Percentiles rank a stretch among this genome's conserved stretches.
phyloP scores from a whole-genome alignment of 2,113 vertebrate species.

The Brachionichthys hirsutus region DNA sequence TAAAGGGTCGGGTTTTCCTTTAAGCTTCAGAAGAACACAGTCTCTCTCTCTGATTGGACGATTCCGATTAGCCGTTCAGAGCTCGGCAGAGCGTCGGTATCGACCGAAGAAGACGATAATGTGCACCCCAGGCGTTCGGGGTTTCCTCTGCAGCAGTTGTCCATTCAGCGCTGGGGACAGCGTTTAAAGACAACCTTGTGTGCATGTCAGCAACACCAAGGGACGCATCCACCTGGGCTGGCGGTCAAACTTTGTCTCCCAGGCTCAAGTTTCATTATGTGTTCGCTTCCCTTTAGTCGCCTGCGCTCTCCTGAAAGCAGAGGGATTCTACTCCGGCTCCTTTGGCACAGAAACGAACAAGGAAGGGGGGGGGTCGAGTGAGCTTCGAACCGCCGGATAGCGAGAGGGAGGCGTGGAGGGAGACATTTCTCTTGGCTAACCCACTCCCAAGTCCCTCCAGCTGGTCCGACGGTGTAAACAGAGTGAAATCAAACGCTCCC shows the following conservation, averaged over 20 bases:
- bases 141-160: slow-evolving; percentile 26
- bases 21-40: too few relatives aligned
- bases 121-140: slow-evolving; percentile 43
- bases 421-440: slow-evolving; percentile 42
- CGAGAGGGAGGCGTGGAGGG: slow-evolving; percentile 4
- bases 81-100: not conserved
- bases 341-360: slow-evolving; percentile 10
- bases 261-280: slow-evolving; percentile 27
- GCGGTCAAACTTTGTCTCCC: not conserved
- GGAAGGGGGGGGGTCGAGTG: slow-evolving; percentile 20
- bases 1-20: too few relatives aligned
- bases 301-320: slow-evolving; percentile 36
- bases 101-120: slow-evolving; percentile 36
- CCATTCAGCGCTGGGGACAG: slow-evolving; percentile 9
- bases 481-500: slow-evolving; percentile 38
- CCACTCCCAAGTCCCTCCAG: slow-evolving; percentile 48
- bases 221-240: slow-evolving; percentile 36
- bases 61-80: too few relatives aligned
- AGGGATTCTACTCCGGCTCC: slow-evolving; percentile 42
- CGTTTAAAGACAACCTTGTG: not conserved
- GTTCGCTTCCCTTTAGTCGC: slow-evolving; percentile 24
- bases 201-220: not conserved
- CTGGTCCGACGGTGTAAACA: slow-evolving; percentile 49
- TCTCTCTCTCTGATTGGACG: too few relatives aligned
- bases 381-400: slow-evolving; percentile 16